Evolutionary conservation across 2,888 invertebrate genomes (phyloP).

Genomic region (Rhodophaea formosa): DNA sequence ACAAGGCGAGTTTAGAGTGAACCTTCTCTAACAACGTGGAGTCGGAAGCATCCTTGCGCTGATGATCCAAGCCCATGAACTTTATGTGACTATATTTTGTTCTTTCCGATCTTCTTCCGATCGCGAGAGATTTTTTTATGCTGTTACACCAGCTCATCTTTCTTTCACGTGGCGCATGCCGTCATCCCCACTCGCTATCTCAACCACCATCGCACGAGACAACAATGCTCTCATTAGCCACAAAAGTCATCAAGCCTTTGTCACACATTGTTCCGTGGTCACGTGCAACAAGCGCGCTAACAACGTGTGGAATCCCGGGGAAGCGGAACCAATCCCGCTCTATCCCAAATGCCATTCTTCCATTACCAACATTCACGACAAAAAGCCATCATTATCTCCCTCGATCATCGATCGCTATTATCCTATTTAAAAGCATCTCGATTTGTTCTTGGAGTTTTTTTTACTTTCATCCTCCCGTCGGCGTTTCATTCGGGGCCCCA

Average conservation of each 20-base stretch:
- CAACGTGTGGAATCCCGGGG: constrained; percentile 77
- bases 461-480: constrained; percentile 64
- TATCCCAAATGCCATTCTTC: constrained; percentile 67
- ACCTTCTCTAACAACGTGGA: too few species aligned
- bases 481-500: constrained; percentile 69
- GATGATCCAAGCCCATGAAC: too few species aligned
- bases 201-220: constrained; percentile 53
- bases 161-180: constrained; percentile 59
- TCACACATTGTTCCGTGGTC: constrained; percentile 66
- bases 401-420: constrained; percentile 80
- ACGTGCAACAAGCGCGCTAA: constrained; percentile 74
- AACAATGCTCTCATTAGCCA: constrained; percentile 75
- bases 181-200: constrained; percentile 52
- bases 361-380: constrained; percentile 56
- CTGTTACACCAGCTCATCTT: constrained; percentile 43
- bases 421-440: constrained; percentile 79
- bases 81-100: too few species aligned
- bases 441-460: constrained; percentile 74
- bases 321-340: constrained; percentile 75
- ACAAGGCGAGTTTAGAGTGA: too few species aligned
- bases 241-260: constrained; percentile 72
- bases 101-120: too few species aligned
- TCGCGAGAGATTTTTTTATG: too few species aligned
- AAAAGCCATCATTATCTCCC: constrained; percentile 79
- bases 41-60: too few species aligned